Conservation (phyloP, 2,797 vertebrate species). For the Myripristis jacobus region DNA sequence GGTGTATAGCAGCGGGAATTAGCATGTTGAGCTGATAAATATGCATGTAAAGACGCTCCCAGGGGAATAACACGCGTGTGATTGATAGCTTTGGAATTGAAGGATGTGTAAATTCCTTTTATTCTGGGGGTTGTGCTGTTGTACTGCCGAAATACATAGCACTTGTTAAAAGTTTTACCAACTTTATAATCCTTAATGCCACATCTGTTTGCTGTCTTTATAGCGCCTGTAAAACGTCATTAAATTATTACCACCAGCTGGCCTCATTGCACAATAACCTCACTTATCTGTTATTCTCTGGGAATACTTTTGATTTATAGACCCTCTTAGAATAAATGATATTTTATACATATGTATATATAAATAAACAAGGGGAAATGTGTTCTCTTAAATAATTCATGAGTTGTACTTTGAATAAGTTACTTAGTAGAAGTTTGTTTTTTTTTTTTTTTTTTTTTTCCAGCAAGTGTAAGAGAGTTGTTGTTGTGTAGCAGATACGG, state of each 20-base stretch:
- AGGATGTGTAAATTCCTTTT: slow-evolving; percentile 99
- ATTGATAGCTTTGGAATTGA: slow-evolving; percentile 99
- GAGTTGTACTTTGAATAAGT: slow-evolving; percentile 79
- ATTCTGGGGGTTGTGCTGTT: slow-evolving; percentile 93
- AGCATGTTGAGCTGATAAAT: slow-evolving; percentile 99
- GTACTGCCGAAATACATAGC: slow-evolving; percentile 93
- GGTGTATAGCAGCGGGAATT: slow-evolving; percentile 99
- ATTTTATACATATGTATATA: slow-evolving; percentile 89
- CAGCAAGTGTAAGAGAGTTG: slow-evolving; percentile 32
- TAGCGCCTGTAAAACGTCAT: slow-evolving; percentile 94
- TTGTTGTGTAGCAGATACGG: slow-evolving; percentile 37
- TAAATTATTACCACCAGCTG: slow-evolving; percentile 93
- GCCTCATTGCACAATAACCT: slow-evolving; percentile 86
- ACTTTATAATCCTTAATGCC: slow-evolving; percentile 99
- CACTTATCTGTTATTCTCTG: slow-evolving; percentile 86
- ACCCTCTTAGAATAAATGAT: slow-evolving; percentile 90
- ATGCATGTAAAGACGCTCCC: slow-evolving; percentile 99
- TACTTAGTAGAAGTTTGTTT: slow-evolving; percentile 70
- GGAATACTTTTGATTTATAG: slow-evolving; percentile 89
- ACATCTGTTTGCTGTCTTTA: slow-evolving; percentile 95
- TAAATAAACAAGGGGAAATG: slow-evolving; percentile 87
- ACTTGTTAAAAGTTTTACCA: slow-evolving; percentile 99
- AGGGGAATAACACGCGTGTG: slow-evolving; percentile 98
- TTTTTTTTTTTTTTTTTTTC: slow-evolving; percentile 56
- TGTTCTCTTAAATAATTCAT: slow-evolving; percentile 86